phyloP scores from a whole-genome alignment of 1,140 invertebrate genomes.

The Streblospio benedicti region DNA sequence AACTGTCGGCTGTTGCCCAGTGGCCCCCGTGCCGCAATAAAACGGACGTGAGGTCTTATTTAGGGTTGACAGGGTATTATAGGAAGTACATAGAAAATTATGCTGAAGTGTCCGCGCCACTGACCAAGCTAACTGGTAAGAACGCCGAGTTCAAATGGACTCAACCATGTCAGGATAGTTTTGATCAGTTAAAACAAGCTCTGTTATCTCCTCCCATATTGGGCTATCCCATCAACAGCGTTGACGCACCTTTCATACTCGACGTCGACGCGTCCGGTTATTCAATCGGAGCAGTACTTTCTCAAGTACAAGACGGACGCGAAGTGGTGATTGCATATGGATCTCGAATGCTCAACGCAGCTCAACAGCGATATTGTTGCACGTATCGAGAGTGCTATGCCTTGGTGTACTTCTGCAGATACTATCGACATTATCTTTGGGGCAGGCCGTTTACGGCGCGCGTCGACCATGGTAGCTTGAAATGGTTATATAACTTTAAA shows the following conservation, averaged over 20 bases:
- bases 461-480: no score
- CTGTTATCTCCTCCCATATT: conserved; percentile 15
- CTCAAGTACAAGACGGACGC: conserved; percentile 32
- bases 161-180: no score
- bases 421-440: conserved; percentile 25
- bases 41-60: conserved; percentile 30
- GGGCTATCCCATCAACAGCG: conserved; percentile 28
- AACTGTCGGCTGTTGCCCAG: conserved; percentile 30
- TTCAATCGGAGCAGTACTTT: conserved; percentile 42
- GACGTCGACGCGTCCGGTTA: conserved; percentile 46
- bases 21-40: conserved; percentile 30
- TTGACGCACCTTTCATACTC: conserved; percentile 39
- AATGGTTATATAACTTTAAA: no score
- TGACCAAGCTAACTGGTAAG: no score
- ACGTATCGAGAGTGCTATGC: conserved; percentile 26
- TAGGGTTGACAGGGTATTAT: conserved; percentile 32
- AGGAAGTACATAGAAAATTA: conserved; percentile 28
- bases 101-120: conserved; percentile 20
- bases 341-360: conserved; percentile 7
- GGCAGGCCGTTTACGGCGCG: conserved; percentile 19
- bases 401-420: conserved; percentile 17
- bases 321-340: conserved; percentile 7
- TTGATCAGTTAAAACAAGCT: no score
- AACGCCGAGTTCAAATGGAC: no score
- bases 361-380: conserved; percentile 21